phyloP scores from a whole-genome alignment of 2,797 vertebrate species.

The Sebastes nivosus region DNA sequence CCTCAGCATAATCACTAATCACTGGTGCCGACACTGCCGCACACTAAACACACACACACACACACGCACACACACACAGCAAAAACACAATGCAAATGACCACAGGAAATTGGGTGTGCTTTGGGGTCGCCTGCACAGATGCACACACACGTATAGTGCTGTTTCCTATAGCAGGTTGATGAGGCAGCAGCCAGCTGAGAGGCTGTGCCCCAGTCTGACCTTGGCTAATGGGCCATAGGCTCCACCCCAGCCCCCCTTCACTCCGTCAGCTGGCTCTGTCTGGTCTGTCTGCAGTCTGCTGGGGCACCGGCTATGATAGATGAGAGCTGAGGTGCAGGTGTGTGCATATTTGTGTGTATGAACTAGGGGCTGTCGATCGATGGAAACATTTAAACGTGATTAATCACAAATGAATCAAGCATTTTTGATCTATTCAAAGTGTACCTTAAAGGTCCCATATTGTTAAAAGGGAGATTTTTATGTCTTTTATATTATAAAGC shows the following conservation, averaged over 20 bases:
- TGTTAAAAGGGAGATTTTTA: too few species aligned
- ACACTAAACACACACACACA: background rate
- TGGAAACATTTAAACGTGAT: too few species aligned
- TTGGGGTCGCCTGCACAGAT: conserved; percentile 23
- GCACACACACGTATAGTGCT: conserved; percentile 10
- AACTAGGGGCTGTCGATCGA: too few species aligned
- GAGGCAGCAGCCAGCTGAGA: conserved; percentile 69
- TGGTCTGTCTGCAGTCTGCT: conserved; percentile 50
- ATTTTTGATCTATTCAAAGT: too few species aligned
- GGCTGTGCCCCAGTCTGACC: conserved; percentile 68
- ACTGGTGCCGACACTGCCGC: conserved; percentile 54
- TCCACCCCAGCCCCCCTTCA: conserved; percentile 52
- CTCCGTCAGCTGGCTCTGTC: conserved; percentile 57
- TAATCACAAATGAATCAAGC: too few species aligned
- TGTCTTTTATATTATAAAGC: too few species aligned
- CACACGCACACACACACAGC: background rate
- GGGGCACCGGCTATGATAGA: conserved; percentile 31
- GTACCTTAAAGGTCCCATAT: too few species aligned
- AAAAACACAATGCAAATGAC: conserved; percentile 56
- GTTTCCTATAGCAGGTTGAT: conserved; percentile 60
- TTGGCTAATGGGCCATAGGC: conserved; percentile 79
- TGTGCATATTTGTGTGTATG: conserved; percentile 5
- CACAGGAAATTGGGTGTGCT: conserved; percentile 57
- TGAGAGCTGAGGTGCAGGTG: conserved; percentile 33
- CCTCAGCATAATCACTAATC: conserved; percentile 83